Conservation (phyloP, 2,113 vertebrate genomes). For the Hippocampus barbouri region DNA sequence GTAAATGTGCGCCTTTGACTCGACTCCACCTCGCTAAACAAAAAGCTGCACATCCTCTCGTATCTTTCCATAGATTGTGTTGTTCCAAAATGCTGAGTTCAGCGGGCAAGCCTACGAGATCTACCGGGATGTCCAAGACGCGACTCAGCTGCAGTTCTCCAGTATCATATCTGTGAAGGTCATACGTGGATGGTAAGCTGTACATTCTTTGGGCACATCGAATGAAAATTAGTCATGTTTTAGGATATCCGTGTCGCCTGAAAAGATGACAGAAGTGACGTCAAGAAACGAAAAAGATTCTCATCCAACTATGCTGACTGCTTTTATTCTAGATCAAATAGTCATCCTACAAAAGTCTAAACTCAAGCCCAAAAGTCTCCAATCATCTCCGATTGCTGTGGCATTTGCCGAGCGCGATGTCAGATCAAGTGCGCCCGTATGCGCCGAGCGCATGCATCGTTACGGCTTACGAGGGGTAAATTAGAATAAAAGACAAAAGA, state of each 20-base stretch:
- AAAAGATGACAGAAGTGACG: background rate
- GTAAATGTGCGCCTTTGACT: too few species aligned
- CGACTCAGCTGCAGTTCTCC: constrained; percentile 78
- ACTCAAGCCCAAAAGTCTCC: background rate
- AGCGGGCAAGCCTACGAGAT: constrained; percentile 76
- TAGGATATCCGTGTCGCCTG: background rate
- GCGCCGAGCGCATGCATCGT: background rate
- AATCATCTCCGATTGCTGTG: background rate
- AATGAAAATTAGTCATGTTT: background rate
- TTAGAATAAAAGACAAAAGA: background rate
- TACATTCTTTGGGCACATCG: background rate
- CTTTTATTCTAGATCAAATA: too few species aligned
- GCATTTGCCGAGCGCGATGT: background rate
- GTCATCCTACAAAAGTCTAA: background rate
- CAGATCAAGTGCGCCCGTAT: background rate
- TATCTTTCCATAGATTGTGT: constrained; percentile 73
- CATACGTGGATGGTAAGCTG: constrained; percentile 87
- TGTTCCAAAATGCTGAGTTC: constrained; percentile 75
- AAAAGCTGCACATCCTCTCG: background rate
- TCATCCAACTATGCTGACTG: background rate
- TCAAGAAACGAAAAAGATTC: background rate
- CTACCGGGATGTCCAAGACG: constrained; percentile 78
- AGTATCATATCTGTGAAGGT: constrained; percentile 80
- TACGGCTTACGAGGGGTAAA: background rate
- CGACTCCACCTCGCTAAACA: too few species aligned